Conservation (phyloP, 92 coral and sea anemone genomes). For the Palythoa grandiflora region DNA sequence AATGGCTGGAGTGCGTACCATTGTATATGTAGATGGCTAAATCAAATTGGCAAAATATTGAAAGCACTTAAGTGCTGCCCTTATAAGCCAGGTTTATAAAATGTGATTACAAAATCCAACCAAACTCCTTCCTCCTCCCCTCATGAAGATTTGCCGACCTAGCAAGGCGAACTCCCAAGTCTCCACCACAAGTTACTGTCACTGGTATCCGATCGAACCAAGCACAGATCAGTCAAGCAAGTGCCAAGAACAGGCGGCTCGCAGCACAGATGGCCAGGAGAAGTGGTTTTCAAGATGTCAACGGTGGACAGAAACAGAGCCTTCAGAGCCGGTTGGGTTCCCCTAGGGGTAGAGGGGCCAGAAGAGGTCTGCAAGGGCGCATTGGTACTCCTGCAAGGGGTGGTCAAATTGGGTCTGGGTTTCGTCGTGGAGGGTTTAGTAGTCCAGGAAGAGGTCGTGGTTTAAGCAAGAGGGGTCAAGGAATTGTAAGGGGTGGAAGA, state of each 20-base stretch:
- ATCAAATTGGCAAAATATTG: constrained; percentile 24
- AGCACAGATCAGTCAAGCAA: constrained; percentile 82
- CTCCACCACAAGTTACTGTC: constrained; percentile 91
- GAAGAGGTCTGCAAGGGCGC: constrained; percentile 33
- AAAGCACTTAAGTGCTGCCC: constrained; percentile 33
- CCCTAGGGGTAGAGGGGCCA: constrained; percentile 67
- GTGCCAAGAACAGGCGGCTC: constrained; percentile 90
- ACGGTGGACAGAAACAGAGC: constrained; percentile 45
- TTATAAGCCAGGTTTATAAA: constrained; percentile 46
- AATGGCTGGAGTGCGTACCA: constrained; percentile 14
- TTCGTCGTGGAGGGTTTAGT: constrained; percentile 33
- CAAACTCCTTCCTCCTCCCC: constrained; percentile 70
- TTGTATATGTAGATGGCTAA: constrained; percentile 13
- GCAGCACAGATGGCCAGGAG: constrained; percentile 99
- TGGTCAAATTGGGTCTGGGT: constrained; percentile 40
- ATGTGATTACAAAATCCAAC: constrained; percentile 72
- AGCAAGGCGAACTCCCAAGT: constrained; percentile 78
- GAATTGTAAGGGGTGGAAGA: constrained; percentile 58
- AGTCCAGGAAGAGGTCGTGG: constrained; percentile 52
- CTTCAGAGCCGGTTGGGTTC: constrained; percentile 77
- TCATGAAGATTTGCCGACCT: constrained; percentile 96
- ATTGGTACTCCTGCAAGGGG: constrained; percentile 41
- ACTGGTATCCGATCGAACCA: constrained; percentile 84
- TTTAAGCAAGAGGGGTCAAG: constrained; percentile 54
- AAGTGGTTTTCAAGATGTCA: constrained; percentile 86